Evolutionary conservation across 2,113 vertebrate species (phyloP).

Genomic region (Caretta caretta): DNA sequence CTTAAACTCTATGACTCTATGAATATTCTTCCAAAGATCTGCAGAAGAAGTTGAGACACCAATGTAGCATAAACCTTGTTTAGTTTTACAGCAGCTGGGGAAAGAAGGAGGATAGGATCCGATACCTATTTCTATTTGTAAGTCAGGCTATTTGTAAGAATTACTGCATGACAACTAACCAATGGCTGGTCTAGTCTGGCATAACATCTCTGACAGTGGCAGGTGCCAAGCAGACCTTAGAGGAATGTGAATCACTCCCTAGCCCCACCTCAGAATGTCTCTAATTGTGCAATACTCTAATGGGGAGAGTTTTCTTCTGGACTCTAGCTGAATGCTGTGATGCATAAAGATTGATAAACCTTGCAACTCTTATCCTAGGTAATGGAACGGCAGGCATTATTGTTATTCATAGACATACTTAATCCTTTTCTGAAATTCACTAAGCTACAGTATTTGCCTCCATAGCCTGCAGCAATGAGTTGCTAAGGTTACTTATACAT

Average conservation of each 20-base stretch:
- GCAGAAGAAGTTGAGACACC: slow-evolving; percentile 31
- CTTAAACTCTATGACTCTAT: neutral
- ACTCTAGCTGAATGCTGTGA: neutral
- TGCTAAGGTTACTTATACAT: neutral
- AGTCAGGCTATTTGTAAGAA: neutral
- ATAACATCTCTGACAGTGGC: neutral
- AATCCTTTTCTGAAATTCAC: neutral
- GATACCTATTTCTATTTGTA: neutral
- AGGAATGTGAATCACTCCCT: neutral
- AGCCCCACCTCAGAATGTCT: neutral
- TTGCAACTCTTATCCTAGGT: neutral
- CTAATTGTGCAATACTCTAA: neutral
- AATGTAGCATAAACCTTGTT: neutral
- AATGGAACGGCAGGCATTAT: neutral
- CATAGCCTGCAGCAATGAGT: neutral
- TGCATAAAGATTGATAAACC: neutral
- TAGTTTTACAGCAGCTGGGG: neutral
- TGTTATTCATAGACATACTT: neutral
- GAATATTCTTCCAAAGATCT: slow-evolving; percentile 21
- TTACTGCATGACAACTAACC: neutral
- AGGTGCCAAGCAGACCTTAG: neutral
- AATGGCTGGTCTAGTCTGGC: neutral
- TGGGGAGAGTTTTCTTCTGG: neutral
- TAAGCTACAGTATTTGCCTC: neutral
- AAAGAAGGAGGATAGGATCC: neutral